phyloP scores from a whole-genome alignment of 2,797 vertebrate genomes.

The Decapterus maruadsi region DNA sequence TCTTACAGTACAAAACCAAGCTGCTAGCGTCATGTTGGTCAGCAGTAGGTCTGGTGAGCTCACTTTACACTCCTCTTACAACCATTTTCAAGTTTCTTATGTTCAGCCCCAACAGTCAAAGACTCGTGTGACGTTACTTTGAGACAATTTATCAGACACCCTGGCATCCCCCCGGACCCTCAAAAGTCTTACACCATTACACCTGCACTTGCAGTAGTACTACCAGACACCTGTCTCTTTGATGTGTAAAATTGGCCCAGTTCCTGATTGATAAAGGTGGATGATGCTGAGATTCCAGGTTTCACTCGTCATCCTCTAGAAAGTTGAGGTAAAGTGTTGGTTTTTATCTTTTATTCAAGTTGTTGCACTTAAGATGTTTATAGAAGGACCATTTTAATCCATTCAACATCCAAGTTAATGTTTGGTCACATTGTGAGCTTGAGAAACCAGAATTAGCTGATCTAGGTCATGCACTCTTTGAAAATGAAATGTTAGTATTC shows the following conservation, averaged over 20 bases:
- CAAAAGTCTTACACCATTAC: background rate
- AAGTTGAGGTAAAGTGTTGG: background rate
- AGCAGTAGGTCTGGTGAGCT: background rate
- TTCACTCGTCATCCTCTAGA: background rate
- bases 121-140: background rate
- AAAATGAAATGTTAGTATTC: slow-evolving; percentile 45
- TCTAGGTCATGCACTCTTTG: slow-evolving; percentile 42
- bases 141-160: background rate
- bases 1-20: too few relatives aligned
- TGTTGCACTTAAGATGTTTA: slow-evolving; percentile 14
- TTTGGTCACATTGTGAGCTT: slow-evolving; percentile 23
- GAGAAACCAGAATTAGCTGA: slow-evolving; percentile 37
- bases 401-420: slow-evolving; percentile 13
- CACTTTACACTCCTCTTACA: background rate
- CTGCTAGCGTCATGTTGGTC: background rate
- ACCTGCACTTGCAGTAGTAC: too few relatives aligned
- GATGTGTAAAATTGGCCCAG: background rate
- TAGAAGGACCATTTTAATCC: slow-evolving; percentile 23
- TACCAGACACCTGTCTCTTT: background rate
- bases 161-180: background rate
- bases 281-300: background rate
- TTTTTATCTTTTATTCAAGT: slow-evolving; percentile 12
- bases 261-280: background rate
- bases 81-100: background rate
- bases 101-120: background rate